Base-by-base conservation (phyloP, 2,888 invertebrate species). In the Andrena bucephala region DNA sequence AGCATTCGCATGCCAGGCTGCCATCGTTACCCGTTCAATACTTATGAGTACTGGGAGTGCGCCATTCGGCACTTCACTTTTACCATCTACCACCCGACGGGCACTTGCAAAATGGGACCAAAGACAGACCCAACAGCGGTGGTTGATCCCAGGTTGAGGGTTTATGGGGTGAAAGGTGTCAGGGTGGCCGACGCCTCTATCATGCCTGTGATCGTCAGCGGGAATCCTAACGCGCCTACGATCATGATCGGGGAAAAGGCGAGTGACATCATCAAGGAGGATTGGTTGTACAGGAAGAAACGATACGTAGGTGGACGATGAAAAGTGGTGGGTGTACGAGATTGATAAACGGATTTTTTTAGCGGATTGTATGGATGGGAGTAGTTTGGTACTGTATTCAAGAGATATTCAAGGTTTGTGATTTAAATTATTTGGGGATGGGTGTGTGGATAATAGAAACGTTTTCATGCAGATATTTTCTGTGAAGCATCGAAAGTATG, bases 161-260 rank as follows among this genome's bases (percentile, higher is more conserved):
- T 98, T 0, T 96, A 97, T 85, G 98, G 98, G 0, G 96, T 98
- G 0, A 95, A 96, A 0, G 96, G 97, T 36, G 94, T 98, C 31
- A 95, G 98, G 81, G 97, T 98, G 0, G 96, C 96, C 0, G 98
- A 98, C 92, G 98, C 97, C 0, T 97, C 97, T 84, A 96, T 98
- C 70, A 98, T 98, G 98, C 98, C 98, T 0, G 96, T 95, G 1
- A 98, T 98, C 81, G 96, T 98, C 16, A 98, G 97, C 92, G 98
- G 98, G 0, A 98, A 98, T 94, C 98, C 98, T 0, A 98, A 98
- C 93, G 98, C 98, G 0, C 98, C 98, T 0, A 96, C 96, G 1
- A 97, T 98, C 62, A 98, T 98, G 97, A 98, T 98, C 70, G 98
- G 97, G 0, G 98, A 98, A 91, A 98, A 98, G 93, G 98, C 96